A percentile compares a stretch with the other conserved stretches of the same genome.
These are phyloP conservation scores for Lepidostoma basale DNA, from an alignment of 1,140 invertebrate species.

Conservation along the genomic window DNA sequence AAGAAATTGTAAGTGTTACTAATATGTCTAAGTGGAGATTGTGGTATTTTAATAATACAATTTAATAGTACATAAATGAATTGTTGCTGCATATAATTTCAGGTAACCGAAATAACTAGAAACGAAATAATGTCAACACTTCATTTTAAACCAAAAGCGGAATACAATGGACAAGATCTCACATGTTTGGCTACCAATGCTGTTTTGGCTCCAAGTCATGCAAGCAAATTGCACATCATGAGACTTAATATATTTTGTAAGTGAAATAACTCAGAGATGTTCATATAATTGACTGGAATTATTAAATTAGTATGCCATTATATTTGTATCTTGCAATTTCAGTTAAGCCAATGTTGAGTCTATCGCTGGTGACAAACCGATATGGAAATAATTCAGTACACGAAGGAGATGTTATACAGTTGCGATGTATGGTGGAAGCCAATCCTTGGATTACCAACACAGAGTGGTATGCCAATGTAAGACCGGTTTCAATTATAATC, in stretches of 20 bases:
- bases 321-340: slow-evolving; percentile 4
- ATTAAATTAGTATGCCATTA: neutral
- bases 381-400: slow-evolving; percentile 9
- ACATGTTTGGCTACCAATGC: slow-evolving; percentile 84
- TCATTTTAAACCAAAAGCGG: slow-evolving; percentile 72
- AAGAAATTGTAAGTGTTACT: slow-evolving; percentile 37
- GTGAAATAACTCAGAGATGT: slow-evolving; percentile 51
- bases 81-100: neutral
- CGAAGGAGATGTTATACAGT: slow-evolving; percentile 40
- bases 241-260: slow-evolving; percentile 86
- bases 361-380: slow-evolving; percentile 32
- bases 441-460: slow-evolving; percentile 45
- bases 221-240: slow-evolving; percentile 76
- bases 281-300: neutral
- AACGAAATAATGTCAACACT: slow-evolving; percentile 73
- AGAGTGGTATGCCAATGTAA: slow-evolving; percentile 46
- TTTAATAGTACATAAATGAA: neutral
- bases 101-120: slow-evolving; percentile 35
- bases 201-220: slow-evolving; percentile 66
- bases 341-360: slow-evolving; percentile 35
- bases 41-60: neutral
- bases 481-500: no score
- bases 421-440: slow-evolving; percentile 43
- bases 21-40: no score
- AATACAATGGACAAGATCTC: slow-evolving; percentile 77